These are phyloP conservation scores for Cheilosia scutellata DNA, from an alignment of 2,888 invertebrate species.

Conservation along the genomic window DNA sequence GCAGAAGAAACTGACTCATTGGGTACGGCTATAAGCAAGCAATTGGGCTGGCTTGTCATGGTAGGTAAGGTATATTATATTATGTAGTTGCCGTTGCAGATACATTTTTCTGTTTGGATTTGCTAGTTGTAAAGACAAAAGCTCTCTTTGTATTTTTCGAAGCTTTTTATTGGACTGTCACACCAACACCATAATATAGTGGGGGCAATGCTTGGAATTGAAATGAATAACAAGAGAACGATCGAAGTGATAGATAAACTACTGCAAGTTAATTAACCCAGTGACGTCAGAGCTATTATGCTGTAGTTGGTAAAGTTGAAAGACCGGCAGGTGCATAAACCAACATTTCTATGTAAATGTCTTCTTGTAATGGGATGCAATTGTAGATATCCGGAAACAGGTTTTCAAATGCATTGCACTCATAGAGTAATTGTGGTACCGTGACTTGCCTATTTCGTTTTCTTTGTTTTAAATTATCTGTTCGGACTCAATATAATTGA, in stretches of 20 bases:
- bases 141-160: slow-evolving; percentile 34
- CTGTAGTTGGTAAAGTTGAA: not conserved
- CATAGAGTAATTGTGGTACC: no score
- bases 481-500: no score
- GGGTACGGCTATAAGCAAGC: slow-evolving; percentile 34
- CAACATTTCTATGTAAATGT: slow-evolving; percentile 21
- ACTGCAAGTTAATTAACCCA: slow-evolving; percentile 33
- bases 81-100: slow-evolving; percentile 16
- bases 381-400: slow-evolving; percentile 17
- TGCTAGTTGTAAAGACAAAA: slow-evolving; percentile 49
- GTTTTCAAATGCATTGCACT: not conserved
- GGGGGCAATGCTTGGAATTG: slow-evolving; percentile 5
- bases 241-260: slow-evolving; percentile 39
- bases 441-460: no score
- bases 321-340: slow-evolving; percentile 36
- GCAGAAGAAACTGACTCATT: slow-evolving; percentile 71
- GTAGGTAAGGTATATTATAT: not conserved
- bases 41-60: slow-evolving; percentile 52
- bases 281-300: slow-evolving; percentile 31
- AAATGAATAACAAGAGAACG: slow-evolving; percentile 22
- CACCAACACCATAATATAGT: no score
- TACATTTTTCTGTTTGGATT: slow-evolving; percentile 31
- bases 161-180: slow-evolving; percentile 55
- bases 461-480: no score
- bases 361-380: not conserved